Percentiles rank a stretch among this genome's conserved stretches.
Conservation (phyloP, 37 sponge, comb jelly and placozoan species). For the Crambe crambe region DNA sequence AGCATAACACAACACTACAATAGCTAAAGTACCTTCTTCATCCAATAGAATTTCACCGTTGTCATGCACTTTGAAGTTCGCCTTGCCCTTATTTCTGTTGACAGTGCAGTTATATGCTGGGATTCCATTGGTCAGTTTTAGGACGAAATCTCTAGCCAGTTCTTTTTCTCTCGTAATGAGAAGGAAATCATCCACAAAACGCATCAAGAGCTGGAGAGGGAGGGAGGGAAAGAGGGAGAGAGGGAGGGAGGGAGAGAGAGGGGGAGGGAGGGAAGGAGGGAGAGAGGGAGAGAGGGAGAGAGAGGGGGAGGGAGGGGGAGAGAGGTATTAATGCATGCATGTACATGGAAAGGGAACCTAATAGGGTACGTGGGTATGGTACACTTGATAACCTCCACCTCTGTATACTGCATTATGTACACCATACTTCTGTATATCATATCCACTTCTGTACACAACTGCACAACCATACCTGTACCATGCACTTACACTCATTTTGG, state of each 20-base stretch:
- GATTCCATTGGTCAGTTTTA: constrained; percentile 33
- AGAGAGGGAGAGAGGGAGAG: too few species aligned
- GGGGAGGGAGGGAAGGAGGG: too few species aligned
- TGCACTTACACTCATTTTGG: constrained; percentile 30
- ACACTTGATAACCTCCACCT: too few species aligned
- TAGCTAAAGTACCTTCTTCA: constrained; percentile 26
- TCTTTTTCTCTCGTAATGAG: constrained; percentile 31
- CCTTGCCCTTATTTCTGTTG: constrained; percentile 47
- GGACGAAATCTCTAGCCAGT: constrained; percentile 39
- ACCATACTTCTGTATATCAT: too few species aligned
- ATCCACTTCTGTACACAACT: too few species aligned
- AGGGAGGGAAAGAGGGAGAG: too few species aligned
- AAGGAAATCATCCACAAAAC: constrained; percentile 70
- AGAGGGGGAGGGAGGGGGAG: background rate
- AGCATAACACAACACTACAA: too few species aligned
- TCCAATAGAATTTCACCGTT: constrained; percentile 19
- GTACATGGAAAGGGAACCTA: too few species aligned
- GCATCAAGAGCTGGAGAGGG: constrained; percentile 61
- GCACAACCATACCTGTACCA: too few species aligned
- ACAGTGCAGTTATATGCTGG: constrained; percentile 64
- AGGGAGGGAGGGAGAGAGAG: too few species aligned
- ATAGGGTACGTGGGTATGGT: too few species aligned
- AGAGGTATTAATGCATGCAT: background rate
- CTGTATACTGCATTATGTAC: too few species aligned
- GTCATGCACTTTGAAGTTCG: constrained; percentile 52